Evolutionary conservation across 1,140 invertebrate species (phyloP).

Genomic region (Drosophila pectinifera): DNA sequence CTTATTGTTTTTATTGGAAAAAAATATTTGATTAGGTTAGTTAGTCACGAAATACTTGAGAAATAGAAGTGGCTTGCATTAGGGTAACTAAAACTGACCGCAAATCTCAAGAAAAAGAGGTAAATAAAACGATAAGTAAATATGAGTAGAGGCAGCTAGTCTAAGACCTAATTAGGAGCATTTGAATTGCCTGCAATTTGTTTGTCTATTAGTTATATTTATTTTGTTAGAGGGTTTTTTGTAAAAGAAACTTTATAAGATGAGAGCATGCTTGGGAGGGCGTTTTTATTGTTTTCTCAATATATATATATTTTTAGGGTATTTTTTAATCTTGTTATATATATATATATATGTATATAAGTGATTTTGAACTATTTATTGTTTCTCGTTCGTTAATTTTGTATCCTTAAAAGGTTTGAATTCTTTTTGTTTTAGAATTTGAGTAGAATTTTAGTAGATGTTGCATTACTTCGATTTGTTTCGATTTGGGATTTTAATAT

Average conservation of each 20-base stretch:
- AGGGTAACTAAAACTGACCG: slow-evolving; percentile 36
- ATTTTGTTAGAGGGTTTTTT: slow-evolving; percentile 47
- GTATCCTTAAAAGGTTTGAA: slow-evolving; percentile 23
- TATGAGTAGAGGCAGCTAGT: slow-evolving; percentile 48
- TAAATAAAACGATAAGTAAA: slow-evolving; percentile 35
- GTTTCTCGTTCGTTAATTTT: slow-evolving; percentile 29
- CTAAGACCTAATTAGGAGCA: slow-evolving; percentile 61
- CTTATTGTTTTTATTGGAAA: slow-evolving; percentile 4
- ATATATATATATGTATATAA: slow-evolving; percentile 49
- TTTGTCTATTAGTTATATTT: slow-evolving; percentile 41
- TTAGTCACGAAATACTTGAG: slow-evolving; percentile 38
- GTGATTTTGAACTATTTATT: slow-evolving; percentile 42
- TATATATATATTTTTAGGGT: slow-evolving; percentile 48
- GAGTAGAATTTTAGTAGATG: slow-evolving; percentile 40
- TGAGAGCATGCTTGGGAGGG: slow-evolving; percentile 85
- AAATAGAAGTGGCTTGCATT: slow-evolving; percentile 37
- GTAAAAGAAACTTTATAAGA: slow-evolving; percentile 74
- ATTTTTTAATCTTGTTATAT: slow-evolving; percentile 39
- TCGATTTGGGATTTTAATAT: slow-evolving; percentile 51
- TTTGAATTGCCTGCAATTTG: slow-evolving; percentile 48
- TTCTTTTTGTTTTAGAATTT: slow-evolving; percentile 30
- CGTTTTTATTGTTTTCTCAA: slow-evolving; percentile 66
- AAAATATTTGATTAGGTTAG: slow-evolving; percentile 16
- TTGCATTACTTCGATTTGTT: slow-evolving; percentile 40
- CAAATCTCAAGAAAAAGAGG: slow-evolving; percentile 41